These are phyloP conservation scores for Okamejei kenojei DNA, from an alignment of 2,797 vertebrate genomes.

Conservation along the genomic window DNA sequence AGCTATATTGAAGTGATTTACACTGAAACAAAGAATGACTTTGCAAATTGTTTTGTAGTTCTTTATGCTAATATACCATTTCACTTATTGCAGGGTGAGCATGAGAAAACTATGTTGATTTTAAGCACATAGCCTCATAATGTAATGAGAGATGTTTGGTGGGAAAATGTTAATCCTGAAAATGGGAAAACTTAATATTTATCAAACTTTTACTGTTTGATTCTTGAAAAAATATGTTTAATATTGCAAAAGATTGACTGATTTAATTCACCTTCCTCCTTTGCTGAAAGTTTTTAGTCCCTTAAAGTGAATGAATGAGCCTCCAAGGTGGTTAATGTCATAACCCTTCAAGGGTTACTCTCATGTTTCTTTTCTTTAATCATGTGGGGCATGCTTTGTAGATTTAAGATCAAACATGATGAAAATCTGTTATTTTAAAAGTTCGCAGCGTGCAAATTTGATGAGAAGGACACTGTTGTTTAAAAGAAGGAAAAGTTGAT, in stretches of 20 bases:
- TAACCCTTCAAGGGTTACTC: conserved; percentile 44
- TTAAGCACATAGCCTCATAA: background rate
- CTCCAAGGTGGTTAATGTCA: conserved; percentile 40
- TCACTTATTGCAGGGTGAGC: background rate
- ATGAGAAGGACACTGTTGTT: background rate
- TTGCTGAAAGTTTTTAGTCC: background rate
- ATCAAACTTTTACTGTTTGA: background rate
- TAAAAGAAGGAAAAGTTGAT: background rate
- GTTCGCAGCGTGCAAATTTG: background rate
- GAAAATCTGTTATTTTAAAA: background rate
- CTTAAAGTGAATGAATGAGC: conserved; percentile 25
- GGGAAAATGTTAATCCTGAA: background rate
- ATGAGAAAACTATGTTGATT: background rate
- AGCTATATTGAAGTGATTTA: background rate
- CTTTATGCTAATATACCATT: background rate
- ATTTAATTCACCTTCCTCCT: background rate
- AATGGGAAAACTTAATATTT: no score
- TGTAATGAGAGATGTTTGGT: background rate
- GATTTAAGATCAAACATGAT: background rate
- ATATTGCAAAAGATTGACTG: background rate
- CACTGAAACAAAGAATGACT: background rate
- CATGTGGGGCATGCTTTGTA: conserved; percentile 51
- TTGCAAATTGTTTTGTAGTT: background rate
- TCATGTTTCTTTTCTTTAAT: conserved; percentile 52
- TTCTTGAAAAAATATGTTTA: background rate